Base-by-base conservation (phyloP, 2,888 invertebrate genomes). In the Pegoplata infirma region DNA sequence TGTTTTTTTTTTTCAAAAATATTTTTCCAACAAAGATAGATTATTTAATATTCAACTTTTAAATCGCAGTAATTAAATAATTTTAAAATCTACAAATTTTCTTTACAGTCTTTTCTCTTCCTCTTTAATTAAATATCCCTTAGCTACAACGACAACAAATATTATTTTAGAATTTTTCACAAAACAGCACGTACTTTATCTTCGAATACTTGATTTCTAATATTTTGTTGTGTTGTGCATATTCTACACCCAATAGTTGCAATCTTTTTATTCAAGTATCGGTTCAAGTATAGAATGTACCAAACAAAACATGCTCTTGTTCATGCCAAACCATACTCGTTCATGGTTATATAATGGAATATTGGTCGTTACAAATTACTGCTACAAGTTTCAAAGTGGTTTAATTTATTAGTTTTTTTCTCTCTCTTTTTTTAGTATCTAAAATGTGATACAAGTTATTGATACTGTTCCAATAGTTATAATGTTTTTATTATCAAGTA, bases 381-480 rank as follows among this genome's bases (percentile, higher is more conserved):
- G 32, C 17, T 66, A 14, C 19, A 55, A 58, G 49, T 58, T 63
- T 36, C 8, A 25, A 49, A 56, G 16, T 56, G 10, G 14, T 21
- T 28, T 16, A 51, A 64, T 73, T 58, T 73, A 73, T 64, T 64
- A 28, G 23, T 32, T 56, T 58, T 49, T 19, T n/a, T n/a, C n/a
- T n/a, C n/a, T n/a, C n/a, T n/a, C n/a, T n/a, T n/a, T n/a, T n/a
- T n/a, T n/a, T n/a, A n/a, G 36, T 63, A 17, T 55, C 14, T 25
- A 14, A 47, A n/a, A n/a, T n/a, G 12, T 36, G 19, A 68, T 49
- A 51, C 53, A 61, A 61, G 12, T n/a, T 44, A 28, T 61, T 61
- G 61, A 61, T 71, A 49, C 17, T n/a, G 32, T 63, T 72, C 53
- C 63, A 72, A 72, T 63, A 55, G 46, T 25, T 58, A 46, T 32